A percentile compares a stretch with the other conserved stretches of the same genome.
These are phyloP conservation scores for Bostrychus sinensis DNA, from an alignment of 2,113 vertebrate genomes.

Conservation along the genomic window DNA sequence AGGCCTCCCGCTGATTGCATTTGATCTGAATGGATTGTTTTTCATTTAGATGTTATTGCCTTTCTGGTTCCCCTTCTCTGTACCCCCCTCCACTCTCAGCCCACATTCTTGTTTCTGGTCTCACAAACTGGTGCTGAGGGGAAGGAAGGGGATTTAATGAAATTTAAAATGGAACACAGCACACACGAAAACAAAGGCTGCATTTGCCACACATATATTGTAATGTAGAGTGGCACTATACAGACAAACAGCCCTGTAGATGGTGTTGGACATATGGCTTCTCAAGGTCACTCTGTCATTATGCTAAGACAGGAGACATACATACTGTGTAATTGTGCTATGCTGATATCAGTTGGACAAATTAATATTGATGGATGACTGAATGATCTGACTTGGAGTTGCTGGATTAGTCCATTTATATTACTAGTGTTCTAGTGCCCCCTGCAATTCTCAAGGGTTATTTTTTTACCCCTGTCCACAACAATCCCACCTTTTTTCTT, in stretches of 20 bases:
- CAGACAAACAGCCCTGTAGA: too few relatives aligned
- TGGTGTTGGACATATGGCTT: neutral
- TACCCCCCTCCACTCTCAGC: constrained; percentile 10
- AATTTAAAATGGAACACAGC: constrained; percentile 32
- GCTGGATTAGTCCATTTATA: too few relatives aligned
- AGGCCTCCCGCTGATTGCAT: constrained; percentile 71
- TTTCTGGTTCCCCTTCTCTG: neutral
- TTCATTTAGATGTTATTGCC: constrained; percentile 77
- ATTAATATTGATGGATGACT: too few relatives aligned
- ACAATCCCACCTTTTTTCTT: too few relatives aligned
- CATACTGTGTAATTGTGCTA: too few relatives aligned
- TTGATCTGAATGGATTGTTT: constrained; percentile 79
- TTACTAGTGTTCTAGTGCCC: too few relatives aligned
- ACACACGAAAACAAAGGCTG: neutral
- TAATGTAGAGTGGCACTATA: neutral
- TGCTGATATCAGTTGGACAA: too few relatives aligned
- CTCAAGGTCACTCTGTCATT: neutral
- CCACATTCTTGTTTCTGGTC: constrained; percentile 27
- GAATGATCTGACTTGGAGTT: too few relatives aligned
- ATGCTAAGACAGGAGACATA: too few relatives aligned
- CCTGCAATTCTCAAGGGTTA: too few relatives aligned
- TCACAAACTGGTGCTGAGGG: constrained; percentile 60
- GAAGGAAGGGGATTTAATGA: constrained; percentile 52
- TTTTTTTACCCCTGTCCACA: too few relatives aligned
- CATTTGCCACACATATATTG: constrained; percentile 2